A percentile compares a stretch with the other conserved stretches of the same genome.
phyloP scores from a whole-genome alignment of 2,888 invertebrate species.

The Oxystoma pomonae region DNA sequence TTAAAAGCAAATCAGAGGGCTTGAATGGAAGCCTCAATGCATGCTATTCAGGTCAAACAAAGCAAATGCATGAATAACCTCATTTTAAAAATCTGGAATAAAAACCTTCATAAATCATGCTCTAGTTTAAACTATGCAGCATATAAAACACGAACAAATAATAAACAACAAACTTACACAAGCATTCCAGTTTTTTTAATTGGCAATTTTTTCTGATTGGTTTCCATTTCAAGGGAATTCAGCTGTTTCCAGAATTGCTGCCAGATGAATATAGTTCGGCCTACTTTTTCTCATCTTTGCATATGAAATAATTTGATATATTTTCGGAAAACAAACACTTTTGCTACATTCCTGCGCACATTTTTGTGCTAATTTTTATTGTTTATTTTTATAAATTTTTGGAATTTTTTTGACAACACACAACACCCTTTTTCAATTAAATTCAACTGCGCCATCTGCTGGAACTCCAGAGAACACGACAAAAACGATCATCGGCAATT shows the following conservation, averaged over 20 bases:
- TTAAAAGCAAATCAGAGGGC: not conserved
- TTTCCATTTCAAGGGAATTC: not conserved
- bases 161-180: not conserved
- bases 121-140: not conserved
- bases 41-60: not conserved
- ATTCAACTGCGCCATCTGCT: not conserved
- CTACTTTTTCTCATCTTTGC: no score
- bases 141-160: not conserved
- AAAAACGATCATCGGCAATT: no score
- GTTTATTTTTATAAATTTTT: not conserved
- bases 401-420: not conserved
- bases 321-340: no score
- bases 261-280: no score
- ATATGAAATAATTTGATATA: no score
- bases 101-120: not conserved
- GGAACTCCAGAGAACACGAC: no score
- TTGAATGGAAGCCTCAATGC: not conserved
- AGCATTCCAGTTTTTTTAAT: not conserved
- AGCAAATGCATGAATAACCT: not conserved
- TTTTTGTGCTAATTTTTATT: not conserved
- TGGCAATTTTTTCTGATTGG: not conserved
- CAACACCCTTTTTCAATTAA: not conserved
- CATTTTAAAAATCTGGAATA: not conserved
- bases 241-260: not conserved
- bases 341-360: no score